Evolutionary conservation across 1,140 invertebrate species (phyloP).

Genomic region (Drosophila equinoxialis): DNA sequence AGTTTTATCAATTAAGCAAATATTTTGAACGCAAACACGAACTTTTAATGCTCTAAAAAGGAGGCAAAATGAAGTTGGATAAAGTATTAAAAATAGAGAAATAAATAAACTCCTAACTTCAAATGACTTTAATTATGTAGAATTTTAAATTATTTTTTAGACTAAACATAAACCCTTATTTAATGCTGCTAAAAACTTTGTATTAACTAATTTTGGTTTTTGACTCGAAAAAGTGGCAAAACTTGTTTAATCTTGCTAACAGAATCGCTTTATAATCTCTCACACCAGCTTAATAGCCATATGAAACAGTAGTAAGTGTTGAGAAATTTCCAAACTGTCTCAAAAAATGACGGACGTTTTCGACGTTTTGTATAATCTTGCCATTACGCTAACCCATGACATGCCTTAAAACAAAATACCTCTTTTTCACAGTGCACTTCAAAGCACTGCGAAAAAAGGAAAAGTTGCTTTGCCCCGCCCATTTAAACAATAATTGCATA

Average conservation of each 20-base stretch:
- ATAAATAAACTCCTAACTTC: too few relatives aligned
- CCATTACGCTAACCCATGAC: slow-evolving; percentile 29
- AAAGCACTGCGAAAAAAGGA: slow-evolving; percentile 11
- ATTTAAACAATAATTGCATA: slow-evolving; percentile 62
- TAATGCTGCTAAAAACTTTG: too few relatives aligned
- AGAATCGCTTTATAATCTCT: too few relatives aligned
- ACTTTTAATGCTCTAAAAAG: neutral
- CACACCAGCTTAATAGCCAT: too few relatives aligned
- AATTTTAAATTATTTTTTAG: too few relatives aligned
- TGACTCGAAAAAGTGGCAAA: neutral
- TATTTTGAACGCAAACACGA: neutral
- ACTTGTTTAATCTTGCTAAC: neutral
- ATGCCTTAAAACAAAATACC: slow-evolving; percentile 35
- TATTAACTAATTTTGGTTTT: neutral
- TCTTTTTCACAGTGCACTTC: neutral
- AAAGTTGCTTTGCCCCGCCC: slow-evolving; percentile 46
- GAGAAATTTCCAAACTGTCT: neutral
- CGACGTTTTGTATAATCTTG: neutral
- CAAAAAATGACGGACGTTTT: neutral
- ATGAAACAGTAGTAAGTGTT: too few relatives aligned
- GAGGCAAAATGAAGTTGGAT: too few relatives aligned
- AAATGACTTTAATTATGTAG: too few relatives aligned
- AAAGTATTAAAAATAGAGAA: too few relatives aligned
- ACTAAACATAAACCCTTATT: too few relatives aligned
- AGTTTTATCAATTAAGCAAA: slow-evolving; percentile 9